These are phyloP conservation scores for Catocala fraxini DNA, from an alignment of 2,888 invertebrate genomes.

Conservation along the genomic window DNA sequence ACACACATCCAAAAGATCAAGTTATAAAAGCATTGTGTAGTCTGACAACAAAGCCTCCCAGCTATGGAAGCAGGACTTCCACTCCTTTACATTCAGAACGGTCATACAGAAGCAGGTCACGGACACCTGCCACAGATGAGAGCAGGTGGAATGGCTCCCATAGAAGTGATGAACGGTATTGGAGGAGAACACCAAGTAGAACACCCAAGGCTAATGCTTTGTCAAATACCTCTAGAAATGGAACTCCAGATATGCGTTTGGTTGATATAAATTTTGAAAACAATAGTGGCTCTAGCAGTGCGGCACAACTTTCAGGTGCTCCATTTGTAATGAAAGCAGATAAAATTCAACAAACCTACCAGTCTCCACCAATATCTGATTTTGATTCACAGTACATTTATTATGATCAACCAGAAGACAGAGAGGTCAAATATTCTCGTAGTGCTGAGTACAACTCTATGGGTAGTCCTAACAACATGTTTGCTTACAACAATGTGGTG, in stretches of 20 bases:
- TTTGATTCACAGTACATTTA: conserved; percentile 74
- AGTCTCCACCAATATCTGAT: conserved; percentile 61
- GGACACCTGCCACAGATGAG: conserved; percentile 76
- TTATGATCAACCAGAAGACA: conserved; percentile 77
- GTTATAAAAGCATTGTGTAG: conserved; percentile 93
- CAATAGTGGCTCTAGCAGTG: conserved; percentile 52
- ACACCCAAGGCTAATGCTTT: conserved; percentile 66
- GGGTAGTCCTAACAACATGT: conserved; percentile 61
- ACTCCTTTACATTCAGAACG: conserved; percentile 77
- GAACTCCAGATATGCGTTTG: conserved; percentile 72
- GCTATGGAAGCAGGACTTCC: conserved; percentile 76
- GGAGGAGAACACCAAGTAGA: conserved; percentile 78
- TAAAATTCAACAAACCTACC: conserved; percentile 71
- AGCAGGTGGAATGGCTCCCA: conserved; percentile 70
- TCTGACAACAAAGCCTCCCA: conserved; percentile 80
- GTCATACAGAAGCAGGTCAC: conserved; percentile 77
- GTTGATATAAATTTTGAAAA: conserved; percentile 73
- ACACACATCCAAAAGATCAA: conserved; percentile 96
- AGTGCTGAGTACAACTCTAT: conserved; percentile 77
- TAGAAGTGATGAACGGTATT: conserved; percentile 73
- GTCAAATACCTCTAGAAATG: conserved; percentile 65
- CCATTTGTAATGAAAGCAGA: conserved; percentile 71
- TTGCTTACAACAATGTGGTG: conserved; percentile 51
- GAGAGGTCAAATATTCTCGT: conserved; percentile 80
- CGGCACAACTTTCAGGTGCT: conserved; percentile 60